These are phyloP conservation scores for Morone chrysops DNA, from an alignment of 2,113 vertebrate genomes.

Conservation along the genomic window DNA sequence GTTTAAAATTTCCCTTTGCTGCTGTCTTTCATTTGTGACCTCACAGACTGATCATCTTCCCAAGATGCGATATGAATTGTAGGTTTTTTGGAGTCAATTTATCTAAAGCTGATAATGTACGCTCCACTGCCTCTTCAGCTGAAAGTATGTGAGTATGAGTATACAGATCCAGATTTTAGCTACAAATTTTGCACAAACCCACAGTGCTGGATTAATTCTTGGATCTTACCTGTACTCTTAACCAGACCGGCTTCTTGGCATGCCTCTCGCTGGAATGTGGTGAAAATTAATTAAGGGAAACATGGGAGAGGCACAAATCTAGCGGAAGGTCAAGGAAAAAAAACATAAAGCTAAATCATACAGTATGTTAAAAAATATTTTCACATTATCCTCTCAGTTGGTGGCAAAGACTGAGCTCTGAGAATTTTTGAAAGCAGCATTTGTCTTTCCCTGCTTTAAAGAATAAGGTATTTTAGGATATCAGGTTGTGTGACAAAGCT, in stretches of 20 bases:
- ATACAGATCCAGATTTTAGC: conserved; percentile 3
- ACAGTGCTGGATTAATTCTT: conserved; percentile 26
- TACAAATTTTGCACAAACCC: conserved; percentile 17
- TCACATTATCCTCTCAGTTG: conserved; percentile 31
- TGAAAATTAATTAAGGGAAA: conserved; percentile 48
- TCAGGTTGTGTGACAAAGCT: conserved; percentile 29
- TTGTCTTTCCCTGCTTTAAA: conserved; percentile 28
- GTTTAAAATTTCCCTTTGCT: conserved; percentile 21
- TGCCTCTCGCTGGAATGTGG: background rate
- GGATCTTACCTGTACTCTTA: conserved; percentile 42
- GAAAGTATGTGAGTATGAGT: background rate
- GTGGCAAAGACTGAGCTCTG: conserved; percentile 2
- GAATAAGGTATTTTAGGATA: conserved; percentile 42
- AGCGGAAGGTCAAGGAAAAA: conserved; percentile 8
- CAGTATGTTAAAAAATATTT: conserved; percentile 12
- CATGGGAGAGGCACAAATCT: conserved; percentile 22
- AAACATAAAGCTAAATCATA: conserved; percentile 35
- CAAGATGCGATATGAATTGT: conserved; percentile 23
- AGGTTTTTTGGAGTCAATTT: background rate
- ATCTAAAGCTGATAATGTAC: conserved; percentile 5
- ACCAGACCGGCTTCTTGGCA: conserved; percentile 28
- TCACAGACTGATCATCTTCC: conserved; percentile 28
- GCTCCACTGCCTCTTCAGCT: conserved; percentile 10
- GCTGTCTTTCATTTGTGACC: conserved; percentile 41
- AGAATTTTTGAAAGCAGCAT: conserved; percentile 15